phyloP scores from a whole-genome alignment of 2,888 invertebrate genomes.

The Helicoverpa assulta region DNA sequence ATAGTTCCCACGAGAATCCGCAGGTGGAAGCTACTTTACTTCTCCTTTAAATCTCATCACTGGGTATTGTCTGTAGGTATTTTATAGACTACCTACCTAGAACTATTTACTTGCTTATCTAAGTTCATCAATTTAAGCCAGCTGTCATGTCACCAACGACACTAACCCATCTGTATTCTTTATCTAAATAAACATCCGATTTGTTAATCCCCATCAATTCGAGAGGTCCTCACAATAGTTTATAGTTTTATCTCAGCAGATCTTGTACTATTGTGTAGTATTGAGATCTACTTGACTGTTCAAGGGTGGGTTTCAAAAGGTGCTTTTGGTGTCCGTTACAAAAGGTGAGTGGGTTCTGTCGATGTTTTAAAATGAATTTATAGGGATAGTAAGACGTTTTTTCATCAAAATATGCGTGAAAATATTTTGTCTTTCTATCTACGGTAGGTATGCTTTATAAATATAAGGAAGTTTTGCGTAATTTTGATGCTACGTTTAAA shows the following conservation, averaged over 20 bases:
- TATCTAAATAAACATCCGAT: slow-evolving; percentile 51
- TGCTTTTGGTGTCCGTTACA: not conserved
- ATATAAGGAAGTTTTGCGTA: too few species aligned
- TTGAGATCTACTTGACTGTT: slow-evolving; percentile 48
- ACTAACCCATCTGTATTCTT: not conserved
- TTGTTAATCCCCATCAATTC: slow-evolving; percentile 16
- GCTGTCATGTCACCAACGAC: not conserved
- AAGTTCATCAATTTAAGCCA: not conserved
- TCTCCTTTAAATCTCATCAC: too few species aligned
- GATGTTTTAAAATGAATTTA: not conserved
- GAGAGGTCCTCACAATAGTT: slow-evolving; percentile 8
- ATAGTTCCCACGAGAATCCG: too few species aligned
- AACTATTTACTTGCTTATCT: too few species aligned
- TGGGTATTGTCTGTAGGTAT: too few species aligned
- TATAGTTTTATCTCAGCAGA: slow-evolving; percentile 41
- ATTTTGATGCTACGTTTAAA: too few species aligned
- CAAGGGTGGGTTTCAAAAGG: slow-evolving; percentile 24
- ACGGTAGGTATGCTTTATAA: not conserved
- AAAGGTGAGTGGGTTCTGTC: slow-evolving; percentile 31
- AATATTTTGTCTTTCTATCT: not conserved
- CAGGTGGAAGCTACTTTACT: too few species aligned
- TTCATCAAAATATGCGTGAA: not conserved
- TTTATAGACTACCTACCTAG: too few species aligned
- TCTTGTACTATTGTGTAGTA: slow-evolving; percentile 37
- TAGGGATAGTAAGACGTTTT: too few species aligned